Percentiles rank a stretch among this genome's conserved stretches.
Evolutionary conservation across 2,888 invertebrate species (phyloP).

Genomic region (Tetropium fuscum): DNA sequence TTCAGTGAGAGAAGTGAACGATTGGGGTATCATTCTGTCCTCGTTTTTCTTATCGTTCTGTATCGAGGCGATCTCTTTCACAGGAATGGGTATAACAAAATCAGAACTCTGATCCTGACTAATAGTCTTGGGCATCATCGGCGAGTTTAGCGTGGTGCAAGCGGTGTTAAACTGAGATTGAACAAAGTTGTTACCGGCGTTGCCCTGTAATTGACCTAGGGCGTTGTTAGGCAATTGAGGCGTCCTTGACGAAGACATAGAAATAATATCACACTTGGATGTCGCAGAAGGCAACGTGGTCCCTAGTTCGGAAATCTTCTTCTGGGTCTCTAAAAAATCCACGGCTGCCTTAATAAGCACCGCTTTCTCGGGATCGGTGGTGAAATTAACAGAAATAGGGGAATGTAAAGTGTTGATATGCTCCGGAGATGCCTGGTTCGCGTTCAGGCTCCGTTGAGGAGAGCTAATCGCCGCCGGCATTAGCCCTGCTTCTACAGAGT

Average conservation of each 20-base stretch:
- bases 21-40: conserved; percentile 74
- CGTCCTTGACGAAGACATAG: conserved; percentile 38
- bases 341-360: conserved; percentile 82
- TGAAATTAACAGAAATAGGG: conserved; percentile 55
- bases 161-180: conserved; percentile 34
- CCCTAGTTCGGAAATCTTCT: conserved; percentile 68
- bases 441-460: conserved; percentile 51
- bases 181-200: conserved; percentile 46
- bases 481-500: conserved; percentile 44
- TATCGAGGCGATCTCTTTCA: conserved; percentile 53
- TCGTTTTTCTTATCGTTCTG: conserved; percentile 64
- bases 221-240: conserved; percentile 29
- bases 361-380: conserved; percentile 77
- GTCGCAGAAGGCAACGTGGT: conserved; percentile 30
- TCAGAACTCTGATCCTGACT: conserved; percentile 44
- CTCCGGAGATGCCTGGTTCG: conserved; percentile 45
- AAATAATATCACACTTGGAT: conserved; percentile 53
- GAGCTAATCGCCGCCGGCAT: conserved; percentile 40
- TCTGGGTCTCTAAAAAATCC: conserved; percentile 76
- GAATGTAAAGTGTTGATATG: conserved; percentile 38
- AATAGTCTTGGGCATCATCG: conserved; percentile 26
- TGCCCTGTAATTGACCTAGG: conserved; percentile 42
- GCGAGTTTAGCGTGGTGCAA: conserved; percentile 26
- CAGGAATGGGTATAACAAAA: conserved; percentile 52
- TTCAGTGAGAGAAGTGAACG: conserved; percentile 87